A percentile compares a stretch with the other conserved stretches of the same genome.
Conservation (phyloP, 2,797 vertebrate species). For the Rhinatrema bivittatum region DNA sequence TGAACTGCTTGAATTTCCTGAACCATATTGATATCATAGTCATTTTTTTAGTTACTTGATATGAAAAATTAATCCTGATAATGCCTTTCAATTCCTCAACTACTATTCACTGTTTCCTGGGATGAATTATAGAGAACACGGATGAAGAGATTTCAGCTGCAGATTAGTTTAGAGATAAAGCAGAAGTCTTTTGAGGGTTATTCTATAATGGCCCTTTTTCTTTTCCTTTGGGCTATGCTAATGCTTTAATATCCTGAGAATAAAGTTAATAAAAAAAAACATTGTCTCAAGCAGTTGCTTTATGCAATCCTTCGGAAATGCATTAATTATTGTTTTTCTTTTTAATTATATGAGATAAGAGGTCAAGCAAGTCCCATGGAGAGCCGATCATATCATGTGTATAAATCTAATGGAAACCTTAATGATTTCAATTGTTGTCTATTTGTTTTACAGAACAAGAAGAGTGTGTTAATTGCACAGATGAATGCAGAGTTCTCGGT, state of each 20-base stretch:
- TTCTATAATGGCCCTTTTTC: constrained; percentile 42
- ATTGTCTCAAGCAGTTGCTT: constrained; percentile 61
- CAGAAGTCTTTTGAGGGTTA: constrained; percentile 34
- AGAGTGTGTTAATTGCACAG: constrained; percentile 96
- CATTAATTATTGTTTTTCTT: constrained; percentile 53
- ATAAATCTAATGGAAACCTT: constrained; percentile 32
- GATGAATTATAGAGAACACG: constrained; percentile 42
- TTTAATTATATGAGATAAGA: constrained; percentile 50
- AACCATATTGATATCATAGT: too few species aligned
- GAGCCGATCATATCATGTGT: constrained; percentile 21
- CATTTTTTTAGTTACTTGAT: constrained; percentile 36
- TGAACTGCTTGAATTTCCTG: constrained; percentile 27
- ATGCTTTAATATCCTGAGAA: constrained; percentile 41
- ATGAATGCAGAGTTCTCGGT: constrained; percentile 96
- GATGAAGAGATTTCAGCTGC: constrained; percentile 31
- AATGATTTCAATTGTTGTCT: constrained; percentile 40
- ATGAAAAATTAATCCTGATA: constrained; percentile 43
- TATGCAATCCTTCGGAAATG: constrained; percentile 57
- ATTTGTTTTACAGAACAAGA: constrained; percentile 83
- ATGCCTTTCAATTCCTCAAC: constrained; percentile 37
- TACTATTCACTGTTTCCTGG: constrained; percentile 26
- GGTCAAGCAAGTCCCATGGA: too few species aligned
- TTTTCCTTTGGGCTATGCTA: constrained; percentile 36
- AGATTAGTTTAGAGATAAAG: constrained; percentile 43
- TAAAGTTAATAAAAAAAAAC: constrained; percentile 48